phyloP scores from a whole-genome alignment of 2,113 vertebrate genomes.

The Lontra canadensis region DNA sequence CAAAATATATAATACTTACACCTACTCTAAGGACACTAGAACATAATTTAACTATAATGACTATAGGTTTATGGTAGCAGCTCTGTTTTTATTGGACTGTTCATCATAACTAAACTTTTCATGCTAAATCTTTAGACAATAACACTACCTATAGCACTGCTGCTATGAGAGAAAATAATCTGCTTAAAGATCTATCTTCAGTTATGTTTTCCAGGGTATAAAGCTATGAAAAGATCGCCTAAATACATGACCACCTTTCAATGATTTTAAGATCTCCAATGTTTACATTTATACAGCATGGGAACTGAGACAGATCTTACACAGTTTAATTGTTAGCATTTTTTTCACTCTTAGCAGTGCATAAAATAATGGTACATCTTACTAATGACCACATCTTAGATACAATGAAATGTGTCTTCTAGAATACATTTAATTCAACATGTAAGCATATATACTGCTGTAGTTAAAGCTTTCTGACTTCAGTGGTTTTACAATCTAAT shows the following conservation, averaged over 20 bases:
- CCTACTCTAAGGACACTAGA: neutral
- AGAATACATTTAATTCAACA: neutral
- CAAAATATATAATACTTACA: neutral
- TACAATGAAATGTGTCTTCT: neutral
- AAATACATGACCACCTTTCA: neutral
- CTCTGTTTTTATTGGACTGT: neutral
- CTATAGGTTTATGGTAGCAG: neutral
- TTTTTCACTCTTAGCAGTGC: neutral
- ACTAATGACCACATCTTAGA: neutral
- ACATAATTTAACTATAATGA: neutral
- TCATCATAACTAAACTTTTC: neutral
- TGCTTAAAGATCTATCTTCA: neutral
- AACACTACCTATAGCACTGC: neutral
- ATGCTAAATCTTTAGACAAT: neutral
- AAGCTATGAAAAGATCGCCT: neutral
- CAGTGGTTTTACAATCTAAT: neutral
- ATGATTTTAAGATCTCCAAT: neutral
- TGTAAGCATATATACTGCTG: neutral
- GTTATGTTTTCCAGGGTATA: neutral
- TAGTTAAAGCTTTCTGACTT: slow-evolving; percentile 1
- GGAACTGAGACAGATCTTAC: neutral
- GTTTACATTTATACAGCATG: neutral
- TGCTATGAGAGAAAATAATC: neutral
- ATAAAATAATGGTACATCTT: neutral
- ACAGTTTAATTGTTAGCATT: neutral